Percentiles rank a stretch among this genome's conserved stretches.
These are phyloP conservation scores for Malthinus seriepunctatus DNA, from an alignment of 2,888 invertebrate genomes.

Conservation along the genomic window DNA sequence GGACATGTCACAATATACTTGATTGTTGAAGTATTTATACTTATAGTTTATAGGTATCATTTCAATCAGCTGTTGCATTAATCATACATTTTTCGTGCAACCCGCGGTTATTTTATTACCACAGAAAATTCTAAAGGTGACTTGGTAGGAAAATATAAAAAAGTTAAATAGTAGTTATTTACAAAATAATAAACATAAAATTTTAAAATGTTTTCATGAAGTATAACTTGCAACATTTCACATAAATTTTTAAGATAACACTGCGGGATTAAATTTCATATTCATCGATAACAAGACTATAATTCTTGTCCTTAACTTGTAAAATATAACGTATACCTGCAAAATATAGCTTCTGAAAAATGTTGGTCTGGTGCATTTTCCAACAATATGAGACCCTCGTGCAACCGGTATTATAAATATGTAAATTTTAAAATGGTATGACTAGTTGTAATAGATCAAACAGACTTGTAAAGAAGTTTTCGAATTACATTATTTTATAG, in stretches of 20 bases:
- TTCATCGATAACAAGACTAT: conserved; percentile 22
- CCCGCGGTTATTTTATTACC: too few species aligned
- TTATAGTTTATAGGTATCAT: too few species aligned
- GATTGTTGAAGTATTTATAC: too few species aligned
- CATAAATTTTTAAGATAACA: conserved; percentile 19
- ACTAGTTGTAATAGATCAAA: conserved; percentile 31
- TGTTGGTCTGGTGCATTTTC: conserved; percentile 17
- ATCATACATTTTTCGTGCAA: too few species aligned
- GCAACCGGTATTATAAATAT: conserved; percentile 13
- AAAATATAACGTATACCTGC: conserved; percentile 12
- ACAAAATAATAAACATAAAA: not conserved
- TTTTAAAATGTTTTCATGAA: conserved; percentile 11
- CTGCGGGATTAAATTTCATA: conserved; percentile 20
- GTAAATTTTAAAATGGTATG: conserved; percentile 31
- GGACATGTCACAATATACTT: too few species aligned
- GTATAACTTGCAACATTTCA: conserved; percentile 6
- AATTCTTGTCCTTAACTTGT: conserved; percentile 12
- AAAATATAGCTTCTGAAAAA: conserved; percentile 21
- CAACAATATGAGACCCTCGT: conserved; percentile 15
- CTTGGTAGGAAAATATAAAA: too few species aligned
- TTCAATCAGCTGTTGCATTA: too few species aligned
- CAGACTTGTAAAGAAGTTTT: conserved; percentile 26
- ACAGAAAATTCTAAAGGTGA: too few species aligned
- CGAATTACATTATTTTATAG: conserved; percentile 19
- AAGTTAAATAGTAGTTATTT: too few species aligned